Base-by-base conservation (phyloP, 2,888 invertebrate genomes). In the Himalopsyche kuldschensis region DNA sequence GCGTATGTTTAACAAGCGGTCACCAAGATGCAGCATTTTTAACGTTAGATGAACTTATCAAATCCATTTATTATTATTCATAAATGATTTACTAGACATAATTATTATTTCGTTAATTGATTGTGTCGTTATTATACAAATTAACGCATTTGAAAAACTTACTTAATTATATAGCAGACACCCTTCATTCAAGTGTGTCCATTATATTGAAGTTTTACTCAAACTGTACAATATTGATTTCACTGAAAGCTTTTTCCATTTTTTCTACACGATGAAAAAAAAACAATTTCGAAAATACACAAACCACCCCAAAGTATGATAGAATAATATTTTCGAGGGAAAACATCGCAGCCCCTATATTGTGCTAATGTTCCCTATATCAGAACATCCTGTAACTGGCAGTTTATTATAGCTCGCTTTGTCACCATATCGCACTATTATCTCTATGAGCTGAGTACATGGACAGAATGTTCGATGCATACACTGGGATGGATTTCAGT, bases 351-450 rank as follows among this genome's bases (percentile, higher is more conserved):
- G 4, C 69, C 69, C 69, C 69, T 69, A 69, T 69, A 69, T 8
- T 69, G 69, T 69, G 69, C 69, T 69, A 69, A 69, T 69, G 30
- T 69, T 69, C 69, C 69, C 69, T 69, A 69, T 69, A 69, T 69
- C 69, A 69, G 69, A 69, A 69, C 69, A 69, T 69, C 75, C 75
- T 84, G 84, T 47, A 24, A 48, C 31, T 81, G 84, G 81, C 84
- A 84, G 84, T 84, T 84, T 84, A 84, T 84, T 81, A 84, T 75
- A 69, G 81, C 30, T 41, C 84, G 81, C 81, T 84, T 84, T 84
- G 84, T 84, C 81, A 78, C 35, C 84, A 78, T 80, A 83, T 83
- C 83, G 75, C 75, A 24, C 30, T 69, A 69, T 69, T 15, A 69
- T 69, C 69, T 69, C 69, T 69, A 69, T 69, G 69, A 69, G 11